phyloP scores from a whole-genome alignment of 2,113 vertebrate species.

The Halichoeres trimaculatus region DNA sequence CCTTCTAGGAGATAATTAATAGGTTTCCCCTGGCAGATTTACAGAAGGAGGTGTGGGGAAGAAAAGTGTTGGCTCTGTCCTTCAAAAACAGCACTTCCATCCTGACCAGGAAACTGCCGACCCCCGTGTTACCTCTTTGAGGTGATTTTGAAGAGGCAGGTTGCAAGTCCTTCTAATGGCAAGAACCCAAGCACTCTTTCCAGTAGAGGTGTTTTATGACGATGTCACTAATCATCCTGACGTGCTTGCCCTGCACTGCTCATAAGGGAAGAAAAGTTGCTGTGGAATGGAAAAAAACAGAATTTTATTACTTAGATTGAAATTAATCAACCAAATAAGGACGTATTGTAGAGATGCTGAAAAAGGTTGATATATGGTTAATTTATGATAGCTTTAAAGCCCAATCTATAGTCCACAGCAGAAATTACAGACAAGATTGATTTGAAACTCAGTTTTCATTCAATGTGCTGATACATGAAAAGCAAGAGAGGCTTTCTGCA shows the following conservation, averaged over 20 bases:
- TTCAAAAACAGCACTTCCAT: conserved; percentile 55
- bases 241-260: conserved; percentile 31
- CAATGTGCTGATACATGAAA: conserved; percentile 48
- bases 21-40: conserved; percentile 70
- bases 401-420: conserved; percentile 35
- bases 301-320: conserved; percentile 66
- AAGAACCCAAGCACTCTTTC: conserved; percentile 15
- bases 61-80: conserved; percentile 38
- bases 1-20: conserved; percentile 70
- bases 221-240: conserved; percentile 68
- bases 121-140: conserved; percentile 15
- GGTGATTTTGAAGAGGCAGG: conserved; percentile 52
- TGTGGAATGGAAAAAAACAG: conserved; percentile 55
- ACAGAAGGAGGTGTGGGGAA: conserved; percentile 43
- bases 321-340: conserved; percentile 57
- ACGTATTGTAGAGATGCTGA: conserved; percentile 15
- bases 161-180: conserved; percentile 37
- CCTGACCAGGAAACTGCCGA: conserved; percentile 46
- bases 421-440: conserved; percentile 31
- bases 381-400: conserved; percentile 41
- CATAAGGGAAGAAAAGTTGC: conserved; percentile 45
- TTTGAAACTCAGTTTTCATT: conserved; percentile 60
- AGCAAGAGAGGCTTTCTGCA: conserved; percentile 39
- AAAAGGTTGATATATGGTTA: conserved; percentile 31
- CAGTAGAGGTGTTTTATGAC: conserved; percentile 46